phyloP scores from a whole-genome alignment of 2,888 invertebrate species.

The Ceratothoa steindachneri region DNA sequence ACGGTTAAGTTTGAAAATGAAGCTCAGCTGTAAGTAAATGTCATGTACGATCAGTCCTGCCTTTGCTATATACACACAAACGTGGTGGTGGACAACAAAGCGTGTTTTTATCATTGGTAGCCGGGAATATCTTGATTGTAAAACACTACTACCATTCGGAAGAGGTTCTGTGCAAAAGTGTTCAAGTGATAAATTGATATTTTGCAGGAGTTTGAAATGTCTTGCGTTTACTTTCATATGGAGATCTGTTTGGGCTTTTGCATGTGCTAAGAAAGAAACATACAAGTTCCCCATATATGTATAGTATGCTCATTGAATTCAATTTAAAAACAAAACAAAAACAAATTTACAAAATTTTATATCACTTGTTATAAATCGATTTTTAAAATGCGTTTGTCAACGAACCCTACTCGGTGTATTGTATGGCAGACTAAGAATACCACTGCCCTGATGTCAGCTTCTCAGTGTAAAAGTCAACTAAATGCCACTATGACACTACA shows the following conservation, averaged over 20 bases:
- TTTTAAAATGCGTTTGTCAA: too few species aligned
- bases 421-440: too few species aligned
- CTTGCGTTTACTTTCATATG: not conserved
- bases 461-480: too few species aligned
- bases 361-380: too few species aligned
- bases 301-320: too few species aligned
- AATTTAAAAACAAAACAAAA: too few species aligned
- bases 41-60: not conserved
- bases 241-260: not conserved
- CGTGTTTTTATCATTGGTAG: not conserved
- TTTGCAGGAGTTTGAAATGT: not conserved
- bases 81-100: not conserved
- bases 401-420: too few species aligned
- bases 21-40: constrained; percentile 4
- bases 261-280: too few species aligned
- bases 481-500: too few species aligned
- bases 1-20: not conserved
- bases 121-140: not conserved
- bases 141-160: not conserved
- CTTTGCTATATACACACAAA: constrained; percentile 5
- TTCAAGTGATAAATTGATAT: not conserved
- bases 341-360: too few species aligned
- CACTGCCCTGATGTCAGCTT: too few species aligned
- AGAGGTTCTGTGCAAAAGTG: not conserved
- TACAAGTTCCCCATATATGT: too few species aligned